A percentile compares a stretch with the other conserved stretches of the same genome.
Conservation (phyloP, 2,888 invertebrate genomes). For the Erynnis tages region DNA sequence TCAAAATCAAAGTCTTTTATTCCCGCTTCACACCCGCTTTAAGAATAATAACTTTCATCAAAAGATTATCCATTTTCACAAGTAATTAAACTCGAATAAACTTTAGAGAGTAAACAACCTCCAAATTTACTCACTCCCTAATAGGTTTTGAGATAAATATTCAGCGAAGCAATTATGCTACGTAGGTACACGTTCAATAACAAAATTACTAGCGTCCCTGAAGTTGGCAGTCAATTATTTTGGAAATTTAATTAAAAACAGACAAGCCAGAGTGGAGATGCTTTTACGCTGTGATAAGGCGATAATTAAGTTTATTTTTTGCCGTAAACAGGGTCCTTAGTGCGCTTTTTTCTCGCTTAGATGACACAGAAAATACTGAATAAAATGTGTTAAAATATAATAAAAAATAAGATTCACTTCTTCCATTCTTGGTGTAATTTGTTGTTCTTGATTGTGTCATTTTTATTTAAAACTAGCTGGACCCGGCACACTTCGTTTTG, state of each 20-base stretch:
- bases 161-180: conserved; percentile 8
- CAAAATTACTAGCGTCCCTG: neutral
- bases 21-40: too few relatives aligned
- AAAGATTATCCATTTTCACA: conserved; percentile 4
- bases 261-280: neutral
- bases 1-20: too few relatives aligned
- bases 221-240: conserved; percentile 11
- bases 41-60: too few relatives aligned
- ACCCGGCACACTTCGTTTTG: too few relatives aligned
- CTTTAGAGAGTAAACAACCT: neutral
- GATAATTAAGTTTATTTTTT: neutral
- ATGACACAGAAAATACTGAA: too few relatives aligned
- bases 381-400: too few relatives aligned
- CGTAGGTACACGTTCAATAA: conserved; percentile 2
- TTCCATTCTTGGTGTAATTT: too few relatives aligned
- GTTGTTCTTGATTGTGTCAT: too few relatives aligned
- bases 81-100: neutral
- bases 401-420: too few relatives aligned
- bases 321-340: neutral
- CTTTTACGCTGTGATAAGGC: neutral
- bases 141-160: conserved; percentile 3
- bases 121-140: neutral
- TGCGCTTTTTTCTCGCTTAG: too few relatives aligned
- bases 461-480: too few relatives aligned
- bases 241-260: conserved; percentile 13